Conservation (phyloP, 2,113 vertebrate species). For the Phycodurus eques region DNA sequence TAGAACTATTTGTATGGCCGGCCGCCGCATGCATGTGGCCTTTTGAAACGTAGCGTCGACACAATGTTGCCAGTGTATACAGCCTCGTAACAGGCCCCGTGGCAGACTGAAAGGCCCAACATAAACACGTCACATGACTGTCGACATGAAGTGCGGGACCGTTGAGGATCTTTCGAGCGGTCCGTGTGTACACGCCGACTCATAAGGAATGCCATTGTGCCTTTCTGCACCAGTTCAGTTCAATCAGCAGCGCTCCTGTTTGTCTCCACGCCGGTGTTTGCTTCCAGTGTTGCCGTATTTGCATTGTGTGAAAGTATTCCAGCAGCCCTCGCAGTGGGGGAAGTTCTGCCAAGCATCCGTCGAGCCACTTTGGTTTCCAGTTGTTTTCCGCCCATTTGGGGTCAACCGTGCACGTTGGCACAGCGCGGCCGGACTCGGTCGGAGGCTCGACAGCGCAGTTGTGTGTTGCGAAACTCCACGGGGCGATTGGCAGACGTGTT, state of each 20-base stretch:
- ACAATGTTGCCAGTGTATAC: constrained; percentile 36
- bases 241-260: constrained; percentile 27
- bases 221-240: constrained; percentile 5
- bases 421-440: constrained; percentile 36
- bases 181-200: constrained; percentile 27
- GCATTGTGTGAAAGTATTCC: constrained; percentile 23
- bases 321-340: neutral
- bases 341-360: constrained; percentile 15
- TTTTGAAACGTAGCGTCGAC: constrained; percentile 22
- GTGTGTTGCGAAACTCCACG: constrained; percentile 46
- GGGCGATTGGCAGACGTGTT: constrained; percentile 51
- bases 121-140: constrained; percentile 39
- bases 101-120: constrained; percentile 8
- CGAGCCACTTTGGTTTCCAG: constrained; percentile 14
- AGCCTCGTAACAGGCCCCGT: constrained; percentile 11
- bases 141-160: constrained; percentile 14
- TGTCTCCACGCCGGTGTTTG: constrained; percentile 38
- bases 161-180: neutral
- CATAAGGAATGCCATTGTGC: constrained; percentile 21
- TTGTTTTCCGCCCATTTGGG: constrained; percentile 44
- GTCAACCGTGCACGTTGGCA: constrained; percentile 43
- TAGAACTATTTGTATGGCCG: neutral
- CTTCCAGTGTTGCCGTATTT: constrained; percentile 17
- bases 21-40: neutral
- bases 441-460: constrained; percentile 30